Base-by-base conservation (phyloP, 2,888 invertebrate species). In the Eupithecia subumbrata region DNA sequence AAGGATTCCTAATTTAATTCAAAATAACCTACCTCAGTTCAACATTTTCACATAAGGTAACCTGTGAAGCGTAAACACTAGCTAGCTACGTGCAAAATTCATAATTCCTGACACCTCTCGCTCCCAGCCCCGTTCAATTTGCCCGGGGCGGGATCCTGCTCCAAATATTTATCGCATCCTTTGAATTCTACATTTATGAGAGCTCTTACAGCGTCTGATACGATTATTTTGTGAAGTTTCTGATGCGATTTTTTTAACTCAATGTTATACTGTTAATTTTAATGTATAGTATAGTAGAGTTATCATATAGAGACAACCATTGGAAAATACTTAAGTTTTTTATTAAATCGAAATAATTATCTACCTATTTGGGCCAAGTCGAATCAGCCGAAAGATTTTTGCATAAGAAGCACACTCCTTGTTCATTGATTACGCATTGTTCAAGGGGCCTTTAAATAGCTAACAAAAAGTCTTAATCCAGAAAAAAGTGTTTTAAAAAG, bases 111-210 rank as follows among this genome's bases (percentile, higher is more conserved):
- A 69, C 25, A 22, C 22, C 22, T 60, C 25, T 68, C 12, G 43
- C 63, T 45, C 56, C 52, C 37, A 40, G 48, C 40, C 14, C 11
- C 14, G 40, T 64, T 34, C 68, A 71, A 67, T 72, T 71, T 43
- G 67, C 72, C 30, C 71, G 68, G 48, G 69, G 69, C 66, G 18
- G 9, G 18, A 9, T 48, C 40, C 73, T 69, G 56, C 25, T 71
- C 64, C 60, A 72, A 74, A 75, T 76, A 74, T 74, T 74, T 74
- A 72, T 74, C 72, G 70, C 73, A 71, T 43, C 52, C 56, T 48
- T 69, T 69, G 22, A 37, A 66, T 69, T 40, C 12, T 40, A 60
- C 18, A 2, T 67, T 67, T 60, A 60, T 25, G 25, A 60, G 60
- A 25, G 25, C 60, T 25, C 25, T 60, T 60, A 60, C 60, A 60